Evolutionary conservation across 1,140 invertebrate species (phyloP).

Genomic region (Holcopasites calliopsidis): DNA sequence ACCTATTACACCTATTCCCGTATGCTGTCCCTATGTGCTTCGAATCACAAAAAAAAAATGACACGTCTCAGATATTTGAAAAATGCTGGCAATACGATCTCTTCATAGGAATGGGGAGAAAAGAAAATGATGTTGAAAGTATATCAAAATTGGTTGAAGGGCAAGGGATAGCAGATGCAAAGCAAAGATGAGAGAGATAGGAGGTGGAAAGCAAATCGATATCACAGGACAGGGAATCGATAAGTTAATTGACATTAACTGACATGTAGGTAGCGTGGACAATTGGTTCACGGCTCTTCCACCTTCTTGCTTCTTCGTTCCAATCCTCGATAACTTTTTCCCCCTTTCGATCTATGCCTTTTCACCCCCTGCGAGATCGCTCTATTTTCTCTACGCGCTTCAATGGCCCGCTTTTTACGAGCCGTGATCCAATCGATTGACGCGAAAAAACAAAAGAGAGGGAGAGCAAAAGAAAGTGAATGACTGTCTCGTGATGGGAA

Average conservation of each 20-base stretch:
- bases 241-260: slow-evolving; percentile 35
- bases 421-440: slow-evolving; percentile 42
- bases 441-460: not conserved
- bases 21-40: slow-evolving; percentile 22
- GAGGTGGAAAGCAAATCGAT: slow-evolving; percentile 25
- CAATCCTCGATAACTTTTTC: not conserved
- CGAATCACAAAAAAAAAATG: not conserved
- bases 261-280: slow-evolving; percentile 35
- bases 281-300: slow-evolving; percentile 57
- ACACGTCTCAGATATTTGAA: too few relatives aligned
- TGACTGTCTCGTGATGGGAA: slow-evolving; percentile 26
- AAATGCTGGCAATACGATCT: too few relatives aligned
- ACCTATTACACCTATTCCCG: slow-evolving; percentile 55
- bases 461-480: not conserved
- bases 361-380: not conserved
- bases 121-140: not conserved
- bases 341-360: slow-evolving; percentile 16
- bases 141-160: not conserved
- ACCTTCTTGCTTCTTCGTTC: slow-evolving; percentile 7
- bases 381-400: not conserved
- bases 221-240: slow-evolving; percentile 32
- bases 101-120: too few relatives aligned
- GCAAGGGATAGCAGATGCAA: not conserved
- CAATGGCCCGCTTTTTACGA: slow-evolving; percentile 31
- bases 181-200: not conserved